Base-by-base conservation (phyloP, 2,113 vertebrate genomes). In the Noturus placidus region DNA sequence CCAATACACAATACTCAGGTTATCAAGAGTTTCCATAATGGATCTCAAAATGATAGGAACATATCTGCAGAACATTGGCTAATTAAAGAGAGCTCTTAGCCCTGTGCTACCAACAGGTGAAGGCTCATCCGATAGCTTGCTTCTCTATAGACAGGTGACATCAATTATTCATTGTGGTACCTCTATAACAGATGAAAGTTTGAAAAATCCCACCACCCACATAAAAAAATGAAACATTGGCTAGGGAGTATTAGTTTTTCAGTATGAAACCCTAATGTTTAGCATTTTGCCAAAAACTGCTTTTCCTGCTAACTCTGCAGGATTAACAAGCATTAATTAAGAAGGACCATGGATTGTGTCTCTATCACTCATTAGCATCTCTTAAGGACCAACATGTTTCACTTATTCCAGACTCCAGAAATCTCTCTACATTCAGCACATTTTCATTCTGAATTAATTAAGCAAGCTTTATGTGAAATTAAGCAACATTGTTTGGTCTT, bases 131-230 rank as follows among this genome's bases (percentile, higher is more conserved):
- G 87, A 89, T 69, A 88, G 88, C 77, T 86, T 88, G 84, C 86
- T 91, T 84, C n/a, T 89, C 87, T 19, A 84, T 91, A 83, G 2
- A 70, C 89, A 89, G 82, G 69, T 84, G 87, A 92, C 85, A 93
- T 95, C 86, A 69, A 93, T 94, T 93, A 94, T 94, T 94, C 77
- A 94, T 85, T 67, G 86, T 83, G 59, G 90, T 92, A 92, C 81
- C 85, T 89, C 61, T 72, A 82, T 86, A 74, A 89, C 92, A 90
- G 91, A 84, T 33, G 72, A 87, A 87, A 19, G 54, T 65, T 74
- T 56, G 19, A 88, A 76, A 87, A 65, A 74, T n/a, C 20, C 15
- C 67, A 61, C 50, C 65, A 35, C 52, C 42, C n/a, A 82, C 30
- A 20, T 17, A 81, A 61, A 81, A 61, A 50, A 33, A 67, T 17